Evolutionary conservation across 2,888 invertebrate genomes (phyloP).

Genomic region (Sturmia bella): DNA sequence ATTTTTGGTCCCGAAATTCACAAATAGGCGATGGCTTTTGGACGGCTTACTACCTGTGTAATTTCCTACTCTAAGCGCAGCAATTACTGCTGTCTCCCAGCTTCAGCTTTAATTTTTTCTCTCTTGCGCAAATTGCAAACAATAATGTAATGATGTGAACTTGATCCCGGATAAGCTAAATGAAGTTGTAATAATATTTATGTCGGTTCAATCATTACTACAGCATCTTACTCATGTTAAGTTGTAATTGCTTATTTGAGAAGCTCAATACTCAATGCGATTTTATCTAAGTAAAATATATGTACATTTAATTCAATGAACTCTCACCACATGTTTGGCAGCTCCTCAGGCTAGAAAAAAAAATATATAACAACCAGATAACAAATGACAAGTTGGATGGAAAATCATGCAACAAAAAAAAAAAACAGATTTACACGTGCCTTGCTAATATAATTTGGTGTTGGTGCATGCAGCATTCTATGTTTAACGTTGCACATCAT

Average conservation of each 20-base stretch:
- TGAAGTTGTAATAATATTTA: too few relatives aligned
- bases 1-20: too few relatives aligned
- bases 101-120: too few relatives aligned
- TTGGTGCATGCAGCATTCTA: conserved; percentile 39
- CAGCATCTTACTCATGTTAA: not conserved
- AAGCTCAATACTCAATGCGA: not conserved
- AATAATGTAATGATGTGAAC: too few relatives aligned
- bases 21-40: too few relatives aligned
- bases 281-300: not conserved
- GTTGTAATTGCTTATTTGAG: not conserved
- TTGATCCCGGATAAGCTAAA: too few relatives aligned
- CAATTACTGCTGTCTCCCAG: too few relatives aligned
- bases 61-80: too few relatives aligned
- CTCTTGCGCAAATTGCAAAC: too few relatives aligned
- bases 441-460: conserved; percentile 24
- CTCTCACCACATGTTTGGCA: conserved; percentile 15
- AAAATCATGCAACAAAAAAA: not conserved
- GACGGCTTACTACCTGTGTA: too few relatives aligned
- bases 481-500: conserved; percentile 54
- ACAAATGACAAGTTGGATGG: conserved; percentile 23
- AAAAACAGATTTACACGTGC: conserved; percentile 41
- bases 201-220: not conserved
- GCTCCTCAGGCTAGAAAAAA: not conserved
- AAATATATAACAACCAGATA: conserved; percentile 1
- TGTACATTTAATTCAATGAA: not conserved